Conservation (phyloP, 1,140 invertebrate species). For the Portunus trituberculatus region DNA sequence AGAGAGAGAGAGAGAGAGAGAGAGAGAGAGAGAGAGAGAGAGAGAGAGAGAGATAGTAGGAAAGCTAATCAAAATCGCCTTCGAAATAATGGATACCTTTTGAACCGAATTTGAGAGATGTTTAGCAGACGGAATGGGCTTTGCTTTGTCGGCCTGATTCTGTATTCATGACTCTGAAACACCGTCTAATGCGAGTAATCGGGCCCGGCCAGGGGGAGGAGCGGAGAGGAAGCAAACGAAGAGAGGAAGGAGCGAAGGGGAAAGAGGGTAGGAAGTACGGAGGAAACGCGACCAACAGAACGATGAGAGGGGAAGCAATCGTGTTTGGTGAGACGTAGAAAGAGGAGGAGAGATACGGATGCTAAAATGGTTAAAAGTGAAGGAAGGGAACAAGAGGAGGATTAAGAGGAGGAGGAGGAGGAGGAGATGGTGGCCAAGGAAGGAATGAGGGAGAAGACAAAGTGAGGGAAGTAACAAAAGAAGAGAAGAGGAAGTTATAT, state of each 20-base stretch:
- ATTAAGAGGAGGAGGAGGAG: background rate
- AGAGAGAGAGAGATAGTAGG: slow-evolving; percentile 42
- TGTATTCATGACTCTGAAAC: slow-evolving; percentile 76
- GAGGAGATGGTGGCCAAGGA: background rate
- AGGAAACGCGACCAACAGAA: background rate
- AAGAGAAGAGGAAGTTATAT: slow-evolving; percentile 1
- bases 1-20: slow-evolving; percentile 52
- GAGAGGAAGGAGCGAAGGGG: background rate
- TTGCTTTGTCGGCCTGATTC: slow-evolving; percentile 73
- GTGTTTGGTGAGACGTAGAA: background rate
- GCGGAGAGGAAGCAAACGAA: background rate
- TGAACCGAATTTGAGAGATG: slow-evolving; percentile 72
- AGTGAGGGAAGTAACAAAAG: background rate
- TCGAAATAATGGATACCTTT: slow-evolving; percentile 73
- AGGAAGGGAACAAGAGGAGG: background rate
- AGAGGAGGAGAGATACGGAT: background rate
- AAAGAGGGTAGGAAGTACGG: background rate
- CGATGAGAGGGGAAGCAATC: background rate
- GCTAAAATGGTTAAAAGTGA: background rate
- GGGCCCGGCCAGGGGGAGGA: background rate
- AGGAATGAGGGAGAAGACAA: background rate
- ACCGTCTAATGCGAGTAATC: slow-evolving; percentile 70
- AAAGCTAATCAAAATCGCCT: slow-evolving; percentile 73
- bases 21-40: slow-evolving; percentile 58
- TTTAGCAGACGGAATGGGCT: slow-evolving; percentile 69